Evolutionary conservation across 2,888 invertebrate genomes (phyloP).

Genomic region (Drosophila infuscata): DNA sequence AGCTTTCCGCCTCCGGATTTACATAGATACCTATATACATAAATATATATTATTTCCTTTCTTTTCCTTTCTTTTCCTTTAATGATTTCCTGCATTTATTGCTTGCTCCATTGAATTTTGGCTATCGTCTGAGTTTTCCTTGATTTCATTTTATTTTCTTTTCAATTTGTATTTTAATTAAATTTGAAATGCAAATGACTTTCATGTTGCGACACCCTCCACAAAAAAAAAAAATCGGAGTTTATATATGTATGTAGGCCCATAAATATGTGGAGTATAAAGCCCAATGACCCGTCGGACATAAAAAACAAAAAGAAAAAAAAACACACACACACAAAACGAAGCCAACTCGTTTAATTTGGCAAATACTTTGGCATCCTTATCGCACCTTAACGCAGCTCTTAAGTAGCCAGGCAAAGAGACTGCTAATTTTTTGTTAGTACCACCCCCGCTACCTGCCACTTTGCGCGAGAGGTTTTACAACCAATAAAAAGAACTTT

Average conservation of each 20-base stretch:
- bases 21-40: neutral
- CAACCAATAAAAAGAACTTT: slow-evolving; percentile 80
- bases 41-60: neutral
- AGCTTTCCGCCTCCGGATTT: slow-evolving; percentile 34
- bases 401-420: slow-evolving; percentile 67
- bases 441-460: neutral
- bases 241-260: slow-evolving; percentile 1
- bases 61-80: slow-evolving; percentile 1
- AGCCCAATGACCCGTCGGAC: slow-evolving; percentile 47
- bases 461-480: slow-evolving; percentile 55
- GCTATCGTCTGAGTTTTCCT: slow-evolving; percentile 13
- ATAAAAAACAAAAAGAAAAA: slow-evolving; percentile 37
- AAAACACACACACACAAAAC: neutral
- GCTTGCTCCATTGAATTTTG: slow-evolving; percentile 34
- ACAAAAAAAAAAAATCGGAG: neutral
- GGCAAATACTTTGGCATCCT: slow-evolving; percentile 70
- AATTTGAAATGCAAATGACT: slow-evolving; percentile 64
- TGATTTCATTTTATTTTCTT: slow-evolving; percentile 32
- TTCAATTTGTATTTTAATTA: slow-evolving; percentile 69
- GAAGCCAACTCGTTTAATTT: slow-evolving; percentile 64
- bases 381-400: slow-evolving; percentile 73
- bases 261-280: slow-evolving; percentile 43
- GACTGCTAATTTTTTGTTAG: slow-evolving; percentile 69
- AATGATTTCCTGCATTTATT: slow-evolving; percentile 29
- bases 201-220: slow-evolving; percentile 28